These are phyloP conservation scores for Seira musarum DNA, from an alignment of 2,888 invertebrate species.

Conservation along the genomic window DNA sequence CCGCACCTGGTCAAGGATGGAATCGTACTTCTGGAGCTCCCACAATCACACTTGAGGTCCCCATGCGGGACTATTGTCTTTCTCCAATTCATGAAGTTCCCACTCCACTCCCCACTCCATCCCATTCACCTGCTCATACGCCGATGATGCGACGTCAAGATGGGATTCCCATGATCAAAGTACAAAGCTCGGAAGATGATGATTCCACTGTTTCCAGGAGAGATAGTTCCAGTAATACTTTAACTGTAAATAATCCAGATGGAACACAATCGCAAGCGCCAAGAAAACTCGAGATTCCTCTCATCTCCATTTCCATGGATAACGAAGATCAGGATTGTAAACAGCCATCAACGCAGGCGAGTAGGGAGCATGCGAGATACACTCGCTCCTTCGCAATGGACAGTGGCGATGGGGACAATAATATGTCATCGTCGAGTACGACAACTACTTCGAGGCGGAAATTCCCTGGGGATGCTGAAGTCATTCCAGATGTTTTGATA, in stretches of 20 bases:
- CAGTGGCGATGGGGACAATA: constrained; percentile 73
- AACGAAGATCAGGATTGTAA: constrained; percentile 72
- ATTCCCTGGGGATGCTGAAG: constrained; percentile 63
- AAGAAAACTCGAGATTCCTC: constrained; percentile 57
- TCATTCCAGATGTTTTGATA: constrained; percentile 69
- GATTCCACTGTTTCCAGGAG: constrained; percentile 17
- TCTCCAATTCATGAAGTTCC: constrained; percentile 86
- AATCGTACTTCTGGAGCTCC: constrained; percentile 80
- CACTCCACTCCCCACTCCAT: constrained; percentile 76
- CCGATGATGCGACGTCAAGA: constrained; percentile 75
- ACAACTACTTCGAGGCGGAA: constrained; percentile 71
- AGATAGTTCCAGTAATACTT: constrained; percentile 31
- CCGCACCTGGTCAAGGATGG: constrained; percentile 69
- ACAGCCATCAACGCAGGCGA: constrained; percentile 70
- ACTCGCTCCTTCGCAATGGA: too few species aligned
- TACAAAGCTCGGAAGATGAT: constrained; percentile 68
- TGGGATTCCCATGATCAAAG: constrained; percentile 62
- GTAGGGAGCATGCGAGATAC: background rate
- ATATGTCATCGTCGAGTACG: constrained; percentile 73
- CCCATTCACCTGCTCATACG: constrained; percentile 80
- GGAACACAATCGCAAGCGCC: constrained; percentile 22
- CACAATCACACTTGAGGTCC: constrained; percentile 84
- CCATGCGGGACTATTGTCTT: constrained; percentile 80
- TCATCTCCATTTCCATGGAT: constrained; percentile 70
- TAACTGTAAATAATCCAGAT: constrained; percentile 19